Conservation (phyloP, 30 jellyfish, hydroid and myxozoan genomes). For the Chrysaora quinquecirrha region DNA sequence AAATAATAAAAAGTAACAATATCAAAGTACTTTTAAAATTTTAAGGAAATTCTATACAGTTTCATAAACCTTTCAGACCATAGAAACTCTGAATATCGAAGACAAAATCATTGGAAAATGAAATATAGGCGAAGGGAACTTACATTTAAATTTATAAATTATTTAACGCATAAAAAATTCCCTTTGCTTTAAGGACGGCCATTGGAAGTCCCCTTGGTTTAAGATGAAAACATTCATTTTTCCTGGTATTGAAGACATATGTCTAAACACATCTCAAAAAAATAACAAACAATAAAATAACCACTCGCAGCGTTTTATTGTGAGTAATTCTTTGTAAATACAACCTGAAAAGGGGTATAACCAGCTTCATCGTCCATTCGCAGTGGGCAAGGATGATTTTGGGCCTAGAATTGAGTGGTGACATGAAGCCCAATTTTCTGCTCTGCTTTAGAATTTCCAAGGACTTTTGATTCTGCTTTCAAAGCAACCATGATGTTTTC, state of each 20-base stretch:
- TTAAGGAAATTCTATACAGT: background rate
- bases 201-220: constrained; percentile 50
- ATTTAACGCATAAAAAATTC: constrained; percentile 11
- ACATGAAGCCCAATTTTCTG: too few relatives aligned
- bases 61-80: background rate
- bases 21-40: background rate
- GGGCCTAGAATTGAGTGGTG: too few relatives aligned
- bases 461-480: too few relatives aligned
- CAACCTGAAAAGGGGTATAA: background rate
- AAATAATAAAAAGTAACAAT: background rate
- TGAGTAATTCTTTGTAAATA: background rate
- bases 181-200: constrained; percentile 32
- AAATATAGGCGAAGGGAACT: constrained; percentile 34
- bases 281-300: background rate
- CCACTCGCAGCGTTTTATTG: too few relatives aligned
- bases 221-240: background rate
- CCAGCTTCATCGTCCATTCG: background rate
- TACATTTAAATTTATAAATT: background rate
- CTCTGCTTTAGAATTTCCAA: too few relatives aligned
- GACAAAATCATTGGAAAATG: background rate
- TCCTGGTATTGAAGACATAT: background rate
- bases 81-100: background rate
- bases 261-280: background rate
- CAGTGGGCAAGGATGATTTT: background rate
- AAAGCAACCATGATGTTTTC: too few relatives aligned